These are phyloP conservation scores for Hydra vulgaris DNA, from an alignment of 30 jellyfish, hydroid and myxozoan species.

Conservation along the genomic window DNA sequence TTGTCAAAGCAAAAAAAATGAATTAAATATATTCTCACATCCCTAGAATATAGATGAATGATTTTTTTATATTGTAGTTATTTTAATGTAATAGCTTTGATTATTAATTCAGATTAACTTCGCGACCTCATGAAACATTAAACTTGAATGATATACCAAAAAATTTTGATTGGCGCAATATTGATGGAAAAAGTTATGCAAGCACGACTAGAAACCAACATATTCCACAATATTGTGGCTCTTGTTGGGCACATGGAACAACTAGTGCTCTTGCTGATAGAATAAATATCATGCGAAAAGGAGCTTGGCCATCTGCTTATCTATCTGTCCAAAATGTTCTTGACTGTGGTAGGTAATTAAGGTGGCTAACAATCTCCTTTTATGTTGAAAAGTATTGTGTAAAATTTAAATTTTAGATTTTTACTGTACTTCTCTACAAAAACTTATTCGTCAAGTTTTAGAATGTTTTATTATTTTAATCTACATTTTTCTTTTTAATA, in stretches of 20 bases:
- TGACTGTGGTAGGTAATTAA: conserved; percentile 67
- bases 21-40: too few relatives aligned
- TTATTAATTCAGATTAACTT: conserved; percentile 17
- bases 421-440: background rate
- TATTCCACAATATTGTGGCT: conserved; percentile 96
- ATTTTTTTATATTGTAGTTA: too few relatives aligned
- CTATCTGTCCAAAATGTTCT: conserved; percentile 84
- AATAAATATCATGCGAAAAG: conserved; percentile 65
- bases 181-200: conserved; percentile 58
- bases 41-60: too few relatives aligned
- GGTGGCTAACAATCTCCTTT: background rate
- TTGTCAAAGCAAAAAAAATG: too few relatives aligned
- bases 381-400: background rate
- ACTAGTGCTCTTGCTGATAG: conserved; percentile 87
- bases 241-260: conserved; percentile 96
- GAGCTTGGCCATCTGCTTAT: conserved; percentile 83
- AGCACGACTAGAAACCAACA: conserved; percentile 78
- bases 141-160: conserved; percentile 42
- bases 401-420: too few relatives aligned
- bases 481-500: too few relatives aligned
- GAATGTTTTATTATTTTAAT: too few relatives aligned
- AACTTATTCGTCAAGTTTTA: too few relatives aligned
- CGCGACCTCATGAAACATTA: conserved; percentile 60
- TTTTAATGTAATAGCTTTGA: too few relatives aligned
- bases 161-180: conserved; percentile 57